Evolutionary conservation across 2,797 vertebrate species (phyloP).

Genomic region (Australoheros facetus): DNA sequence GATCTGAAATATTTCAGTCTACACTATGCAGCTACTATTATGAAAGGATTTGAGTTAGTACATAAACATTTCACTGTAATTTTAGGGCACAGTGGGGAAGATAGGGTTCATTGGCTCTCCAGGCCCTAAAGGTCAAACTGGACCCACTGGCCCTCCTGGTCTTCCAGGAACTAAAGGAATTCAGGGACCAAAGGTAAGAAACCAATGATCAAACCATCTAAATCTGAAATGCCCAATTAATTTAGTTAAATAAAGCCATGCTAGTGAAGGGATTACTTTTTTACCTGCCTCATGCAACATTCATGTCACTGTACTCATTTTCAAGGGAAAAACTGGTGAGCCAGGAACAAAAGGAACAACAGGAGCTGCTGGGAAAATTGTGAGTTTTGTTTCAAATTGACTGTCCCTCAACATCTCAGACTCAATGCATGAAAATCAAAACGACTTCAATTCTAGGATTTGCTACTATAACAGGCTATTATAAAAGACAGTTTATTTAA

Average conservation of each 20-base stretch:
- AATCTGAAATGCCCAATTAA: not conserved
- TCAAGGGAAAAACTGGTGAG: constrained; percentile 67
- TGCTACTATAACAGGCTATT: not conserved
- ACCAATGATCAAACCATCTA: not conserved
- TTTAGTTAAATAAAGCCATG: not conserved
- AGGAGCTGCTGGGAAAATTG: constrained; percentile 69
- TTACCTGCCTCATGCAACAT: not conserved
- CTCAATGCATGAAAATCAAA: not conserved
- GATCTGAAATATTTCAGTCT: not conserved
- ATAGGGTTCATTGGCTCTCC: constrained; percentile 57
- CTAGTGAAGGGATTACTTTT: not conserved
- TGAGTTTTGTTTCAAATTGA: constrained; percentile 53
- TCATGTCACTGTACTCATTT: not conserved
- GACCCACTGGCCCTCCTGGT: constrained; percentile 71
- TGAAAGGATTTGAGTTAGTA: not conserved
- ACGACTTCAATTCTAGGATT: fast-evolving
- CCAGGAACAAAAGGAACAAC: constrained; percentile 69
- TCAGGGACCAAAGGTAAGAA: constrained; percentile 71
- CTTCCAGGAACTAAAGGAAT: constrained; percentile 68
- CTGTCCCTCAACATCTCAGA: not conserved
- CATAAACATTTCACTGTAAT: not conserved
- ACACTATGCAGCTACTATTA: not conserved
- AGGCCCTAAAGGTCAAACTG: constrained; percentile 74
- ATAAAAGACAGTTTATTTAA: too few relatives aligned
- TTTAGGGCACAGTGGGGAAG: constrained; percentile 63